These are phyloP conservation scores for Laupala kohalensis DNA, from an alignment of 1,140 invertebrate species.

Conservation along the genomic window DNA sequence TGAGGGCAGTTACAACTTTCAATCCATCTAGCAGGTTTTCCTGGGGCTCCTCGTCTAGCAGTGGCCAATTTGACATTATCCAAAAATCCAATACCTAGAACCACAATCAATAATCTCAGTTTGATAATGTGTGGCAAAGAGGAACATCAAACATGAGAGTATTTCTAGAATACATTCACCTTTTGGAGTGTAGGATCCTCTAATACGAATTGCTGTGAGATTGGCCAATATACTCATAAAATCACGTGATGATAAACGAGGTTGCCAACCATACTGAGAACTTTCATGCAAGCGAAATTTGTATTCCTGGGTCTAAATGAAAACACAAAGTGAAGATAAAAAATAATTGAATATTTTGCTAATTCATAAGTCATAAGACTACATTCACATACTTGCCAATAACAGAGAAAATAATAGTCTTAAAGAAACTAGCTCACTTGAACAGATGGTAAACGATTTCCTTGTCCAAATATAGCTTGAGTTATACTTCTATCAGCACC, in stretches of 20 bases:
- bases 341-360: too few species aligned
- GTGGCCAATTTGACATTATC: slow-evolving; percentile 80
- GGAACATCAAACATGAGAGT: neutral
- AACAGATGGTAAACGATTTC: slow-evolving; percentile 65
- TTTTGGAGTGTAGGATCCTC: slow-evolving; percentile 73
- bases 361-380: too few species aligned
- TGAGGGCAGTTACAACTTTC: slow-evolving; percentile 88
- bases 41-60: slow-evolving; percentile 64
- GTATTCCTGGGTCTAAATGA: slow-evolving; percentile 57
- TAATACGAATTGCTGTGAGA: slow-evolving; percentile 85
- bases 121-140: neutral
- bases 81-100: slow-evolving; percentile 64
- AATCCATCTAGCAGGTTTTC: slow-evolving; percentile 75
- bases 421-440: slow-evolving; percentile 30
- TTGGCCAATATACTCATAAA: slow-evolving; percentile 89
- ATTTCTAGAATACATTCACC: slow-evolving; percentile 32
- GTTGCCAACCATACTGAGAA: slow-evolving; percentile 82
- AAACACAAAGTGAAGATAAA: too few species aligned
- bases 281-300: slow-evolving; percentile 81
- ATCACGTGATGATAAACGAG: slow-evolving; percentile 64
- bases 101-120: neutral
- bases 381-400: neutral
- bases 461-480: slow-evolving; percentile 82
- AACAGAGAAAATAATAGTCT: neutral
- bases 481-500: slow-evolving; percentile 63